Base-by-base conservation (phyloP, 1,140 invertebrate species). In the Scylla paramamosain region DNA sequence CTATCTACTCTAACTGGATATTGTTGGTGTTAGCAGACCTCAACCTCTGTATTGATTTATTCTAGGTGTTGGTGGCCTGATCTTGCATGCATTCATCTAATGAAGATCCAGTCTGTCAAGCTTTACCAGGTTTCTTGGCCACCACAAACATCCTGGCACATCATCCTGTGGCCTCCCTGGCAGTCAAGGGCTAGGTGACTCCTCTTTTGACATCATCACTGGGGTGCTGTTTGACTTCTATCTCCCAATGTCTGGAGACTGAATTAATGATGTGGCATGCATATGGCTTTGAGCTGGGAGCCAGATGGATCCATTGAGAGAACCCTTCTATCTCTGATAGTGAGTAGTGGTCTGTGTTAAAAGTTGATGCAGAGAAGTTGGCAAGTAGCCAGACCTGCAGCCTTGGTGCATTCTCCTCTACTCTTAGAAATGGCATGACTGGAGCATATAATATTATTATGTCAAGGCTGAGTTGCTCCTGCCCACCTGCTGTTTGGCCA, bases 101-200 rank as follows among this genome's bases (percentile, higher is more conserved):
- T 94, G 93, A 29, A 91, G 45, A 10, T 92, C 87, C 31, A 46
- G 88, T 91, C 2, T 82, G 32, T 7, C 39, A 20, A 3, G 93
- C 89, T 84, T 94, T 46, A 39, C 93, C 32, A 8, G 45, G 16
- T 20, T 59, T 59, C 16, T 59, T 59, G 52, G 10, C 52, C 52
- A 59, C 10, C 52, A 59, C 10, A 89, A 92, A 89, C 94, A 95
- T 95, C 46, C 91, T 83, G 45, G 88, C 89, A 93, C 94, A 95
- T 86, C 94, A 95, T 4, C 83, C 88, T 29, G 88, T 31, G 14
- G 94, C 67, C 52, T 95, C 88, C 3, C 88, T 86, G 25, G 89
- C 67, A 25, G n/a, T 46, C 25, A 95, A n/a, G 32, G 1, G 39
- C 39, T 45, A 31, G 46, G 93, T 20, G n/a, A 95, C 94, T 32